Percentiles rank a stretch among this genome's conserved stretches.
phyloP scores from a whole-genome alignment of 1,140 invertebrate genomes.

The Drosophila ogumai region DNA sequence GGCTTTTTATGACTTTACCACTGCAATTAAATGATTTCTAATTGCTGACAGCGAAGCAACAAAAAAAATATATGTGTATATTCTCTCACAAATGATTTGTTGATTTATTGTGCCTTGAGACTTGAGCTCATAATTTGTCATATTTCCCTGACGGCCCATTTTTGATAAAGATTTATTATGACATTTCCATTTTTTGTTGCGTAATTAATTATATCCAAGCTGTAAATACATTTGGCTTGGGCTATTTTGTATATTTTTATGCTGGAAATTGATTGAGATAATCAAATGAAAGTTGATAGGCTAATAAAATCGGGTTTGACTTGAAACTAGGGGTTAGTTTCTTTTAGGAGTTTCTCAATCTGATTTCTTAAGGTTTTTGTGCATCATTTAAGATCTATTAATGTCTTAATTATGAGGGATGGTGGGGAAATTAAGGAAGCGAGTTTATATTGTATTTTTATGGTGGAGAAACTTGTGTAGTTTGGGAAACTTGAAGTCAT shows the following conservation, averaged over 20 bases:
- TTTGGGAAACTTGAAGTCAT: not conserved
- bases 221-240: slow-evolving; percentile 26
- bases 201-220: slow-evolving; percentile 56
- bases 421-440: slow-evolving; percentile 12
- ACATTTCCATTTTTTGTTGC: slow-evolving; percentile 67
- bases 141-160: slow-evolving; percentile 50
- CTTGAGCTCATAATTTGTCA: slow-evolving; percentile 73
- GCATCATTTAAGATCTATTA: slow-evolving; percentile 40
- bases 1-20: slow-evolving; percentile 76
- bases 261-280: slow-evolving; percentile 63
- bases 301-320: slow-evolving; percentile 30
- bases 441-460: slow-evolving; percentile 2
- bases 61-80: slow-evolving; percentile 2
- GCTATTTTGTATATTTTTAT: slow-evolving; percentile 43
- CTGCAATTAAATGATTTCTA: slow-evolving; percentile 82
- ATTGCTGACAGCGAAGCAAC: slow-evolving; percentile 56
- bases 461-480: not conserved
- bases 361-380: slow-evolving; percentile 46
- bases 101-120: slow-evolving; percentile 70
- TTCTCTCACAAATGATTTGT: slow-evolving; percentile 66
- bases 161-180: slow-evolving; percentile 83
- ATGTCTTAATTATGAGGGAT: slow-evolving; percentile 59
- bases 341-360: not conserved
- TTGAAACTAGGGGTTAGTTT: slow-evolving; percentile 12
- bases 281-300: slow-evolving; percentile 70